Percentiles rank a stretch among this genome's conserved stretches.
These are phyloP conservation scores for Tuberolachnus salignus DNA, from an alignment of 2,888 invertebrate genomes.

Conservation along the genomic window DNA sequence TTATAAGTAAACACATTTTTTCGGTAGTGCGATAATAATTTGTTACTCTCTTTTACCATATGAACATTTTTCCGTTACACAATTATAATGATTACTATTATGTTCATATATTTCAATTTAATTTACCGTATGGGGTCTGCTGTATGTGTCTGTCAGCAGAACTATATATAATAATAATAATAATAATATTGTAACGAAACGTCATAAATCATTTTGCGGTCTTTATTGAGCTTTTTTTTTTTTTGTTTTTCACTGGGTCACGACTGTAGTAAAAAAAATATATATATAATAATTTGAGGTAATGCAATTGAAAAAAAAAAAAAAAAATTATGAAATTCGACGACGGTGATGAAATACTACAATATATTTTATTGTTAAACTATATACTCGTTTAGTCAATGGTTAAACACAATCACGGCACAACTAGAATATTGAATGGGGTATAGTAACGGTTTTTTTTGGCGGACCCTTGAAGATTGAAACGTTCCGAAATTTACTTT, in stretches of 20 bases:
- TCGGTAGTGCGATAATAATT: background rate
- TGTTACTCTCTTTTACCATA: slow-evolving; percentile 21
- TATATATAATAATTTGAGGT: slow-evolving; percentile 32
- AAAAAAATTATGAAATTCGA: slow-evolving; percentile 30
- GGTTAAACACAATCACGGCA: background rate
- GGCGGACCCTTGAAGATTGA: too few species aligned
- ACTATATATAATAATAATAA: background rate
- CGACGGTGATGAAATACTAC: slow-evolving; percentile 24
- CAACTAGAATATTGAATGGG: too few species aligned
- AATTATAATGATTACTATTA: slow-evolving; percentile 22
- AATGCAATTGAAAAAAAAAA: slow-evolving; percentile 25
- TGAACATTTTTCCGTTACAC: slow-evolving; percentile 10
- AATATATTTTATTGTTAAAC: background rate
- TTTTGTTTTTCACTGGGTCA: slow-evolving; percentile 44
- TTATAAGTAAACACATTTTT: background rate
- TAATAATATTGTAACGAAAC: background rate
- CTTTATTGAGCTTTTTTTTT: slow-evolving; percentile 39
- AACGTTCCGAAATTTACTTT: too few species aligned
- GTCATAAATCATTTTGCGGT: slow-evolving; percentile 48
- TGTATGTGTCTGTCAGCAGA: slow-evolving; percentile 12
- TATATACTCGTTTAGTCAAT: background rate
- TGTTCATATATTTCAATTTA: background rate
- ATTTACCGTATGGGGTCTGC: too few species aligned
- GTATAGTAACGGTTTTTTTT: too few species aligned
- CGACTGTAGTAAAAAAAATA: background rate